Base-by-base conservation (phyloP, 2,113 vertebrate species). In the Pelodiscus sinensis region DNA sequence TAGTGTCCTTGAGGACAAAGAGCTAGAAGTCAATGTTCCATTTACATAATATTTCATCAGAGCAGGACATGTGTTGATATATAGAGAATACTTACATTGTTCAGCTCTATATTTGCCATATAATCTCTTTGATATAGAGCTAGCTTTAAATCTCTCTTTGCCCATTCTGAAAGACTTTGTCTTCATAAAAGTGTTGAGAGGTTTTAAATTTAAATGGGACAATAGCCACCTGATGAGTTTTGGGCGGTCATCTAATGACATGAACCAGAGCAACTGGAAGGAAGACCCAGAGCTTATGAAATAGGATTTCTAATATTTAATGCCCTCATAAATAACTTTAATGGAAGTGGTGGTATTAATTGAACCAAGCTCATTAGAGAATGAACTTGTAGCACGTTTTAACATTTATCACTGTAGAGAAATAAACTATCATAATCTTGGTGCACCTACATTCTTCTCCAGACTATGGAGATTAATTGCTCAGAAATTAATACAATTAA, bases 291-390 rank as follows among this genome's bases (percentile, higher is more conserved):
- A 90, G 22, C 6, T 27, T 12, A 44, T 86, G 52, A 93, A 71
- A 87, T 88, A 35, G 52, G 12, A 82, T 93, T 86, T 81, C n/a
- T 93, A 79, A 62, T 85, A 90, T 86, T 95, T 81, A 94, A 24
- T 86, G 24, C 13, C 71, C 50, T 60, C 81, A 85, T 92, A 94
- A 90, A 18, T 93, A 86, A 31, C 68, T 86, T 93, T 92, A 89
- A 87, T 85, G 79, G 14, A 88, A 27, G 25, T 82, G 52, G 58
- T 50, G 81, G 65, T 90, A 87, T 82, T 92, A 96, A 88, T 91
- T 94, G 92, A 81, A 86, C 18, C 78, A 86, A 78, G 16, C 25
- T 89, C 68, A 88, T 75, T 94, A 88, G 9, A 89, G 83, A 90
- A 79, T 88, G 29, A 93, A 89, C 62, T 86, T 85, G 57, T 0